Conservation (phyloP, 2,797 vertebrate genomes). For the Sebastes nivosus region DNA sequence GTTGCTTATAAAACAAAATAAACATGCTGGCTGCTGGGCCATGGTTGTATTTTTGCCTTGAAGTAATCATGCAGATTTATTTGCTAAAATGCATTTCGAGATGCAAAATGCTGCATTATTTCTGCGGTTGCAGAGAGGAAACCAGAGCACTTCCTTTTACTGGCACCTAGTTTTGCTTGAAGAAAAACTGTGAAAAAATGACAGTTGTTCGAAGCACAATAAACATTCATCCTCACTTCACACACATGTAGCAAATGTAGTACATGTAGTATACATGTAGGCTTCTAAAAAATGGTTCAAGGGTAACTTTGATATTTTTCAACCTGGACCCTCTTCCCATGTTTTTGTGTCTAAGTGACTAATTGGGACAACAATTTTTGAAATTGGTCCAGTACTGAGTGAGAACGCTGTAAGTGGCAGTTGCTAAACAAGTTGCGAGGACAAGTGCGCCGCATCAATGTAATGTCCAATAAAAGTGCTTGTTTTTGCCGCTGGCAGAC, state of each 20-base stretch:
- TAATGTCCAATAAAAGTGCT: too few species aligned
- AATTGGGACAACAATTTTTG: neutral
- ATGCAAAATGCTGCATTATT: neutral
- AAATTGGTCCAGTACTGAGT: too few species aligned
- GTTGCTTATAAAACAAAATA: neutral
- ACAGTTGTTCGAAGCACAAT: neutral
- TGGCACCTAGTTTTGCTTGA: neutral
- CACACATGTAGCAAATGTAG: neutral
- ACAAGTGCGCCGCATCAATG: neutral
- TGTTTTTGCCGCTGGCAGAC: too few species aligned
- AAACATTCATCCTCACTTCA: neutral
- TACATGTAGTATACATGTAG: neutral
- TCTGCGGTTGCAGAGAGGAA: constrained; percentile 20
- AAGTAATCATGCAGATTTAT: neutral
- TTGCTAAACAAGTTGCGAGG: neutral
- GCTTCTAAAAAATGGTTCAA: neutral
- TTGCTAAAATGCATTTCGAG: neutral
- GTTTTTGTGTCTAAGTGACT: neutral
- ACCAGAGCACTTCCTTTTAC: constrained; percentile 19
- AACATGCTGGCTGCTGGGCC: neutral
- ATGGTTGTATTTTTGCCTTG: neutral
- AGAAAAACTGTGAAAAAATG: neutral
- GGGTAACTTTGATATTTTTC: neutral
- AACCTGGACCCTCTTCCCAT: neutral
- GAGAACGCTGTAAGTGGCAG: too few species aligned